Percentiles rank a stretch among this genome's conserved stretches.
Conservation (phyloP, 2,797 vertebrate species). For the Bufotes viridis region DNA sequence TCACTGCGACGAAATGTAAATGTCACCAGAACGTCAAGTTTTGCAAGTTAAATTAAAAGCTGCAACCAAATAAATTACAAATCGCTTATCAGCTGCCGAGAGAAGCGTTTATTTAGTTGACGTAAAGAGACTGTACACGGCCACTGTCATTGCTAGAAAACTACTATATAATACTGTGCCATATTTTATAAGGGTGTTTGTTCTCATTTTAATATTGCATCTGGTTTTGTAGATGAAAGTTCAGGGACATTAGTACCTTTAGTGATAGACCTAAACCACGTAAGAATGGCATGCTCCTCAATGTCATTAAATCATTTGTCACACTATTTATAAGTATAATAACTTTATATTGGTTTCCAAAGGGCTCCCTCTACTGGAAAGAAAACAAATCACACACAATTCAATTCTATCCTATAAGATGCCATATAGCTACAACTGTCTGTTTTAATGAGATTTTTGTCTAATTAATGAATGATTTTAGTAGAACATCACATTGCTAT, state of each 20-base stretch:
- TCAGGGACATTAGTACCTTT: not conserved
- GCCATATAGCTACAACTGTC: not conserved
- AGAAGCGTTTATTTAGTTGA: not conserved
- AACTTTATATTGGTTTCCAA: not conserved
- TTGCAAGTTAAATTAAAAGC: not conserved
- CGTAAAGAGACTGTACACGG: not conserved
- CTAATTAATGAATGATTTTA: not conserved
- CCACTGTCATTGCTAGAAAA: too few relatives aligned
- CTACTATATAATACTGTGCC: not conserved
- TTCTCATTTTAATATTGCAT: not conserved
- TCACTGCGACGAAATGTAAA: not conserved
- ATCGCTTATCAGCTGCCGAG: not conserved
- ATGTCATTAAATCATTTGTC: not conserved
- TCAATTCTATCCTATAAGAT: not conserved
- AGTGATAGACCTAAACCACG: not conserved
- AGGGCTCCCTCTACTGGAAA: constrained; percentile 38
- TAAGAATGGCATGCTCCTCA: not conserved
- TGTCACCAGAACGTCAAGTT: not conserved
- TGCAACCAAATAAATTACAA: not conserved
- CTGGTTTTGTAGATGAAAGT: not conserved
- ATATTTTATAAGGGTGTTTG: not conserved
- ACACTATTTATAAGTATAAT: not conserved
- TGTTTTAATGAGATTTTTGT: not conserved
- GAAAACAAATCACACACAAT: not conserved
- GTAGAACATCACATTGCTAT: not conserved